phyloP scores from a whole-genome alignment of 2,113 vertebrate species.

The Diadophis punctatus region DNA sequence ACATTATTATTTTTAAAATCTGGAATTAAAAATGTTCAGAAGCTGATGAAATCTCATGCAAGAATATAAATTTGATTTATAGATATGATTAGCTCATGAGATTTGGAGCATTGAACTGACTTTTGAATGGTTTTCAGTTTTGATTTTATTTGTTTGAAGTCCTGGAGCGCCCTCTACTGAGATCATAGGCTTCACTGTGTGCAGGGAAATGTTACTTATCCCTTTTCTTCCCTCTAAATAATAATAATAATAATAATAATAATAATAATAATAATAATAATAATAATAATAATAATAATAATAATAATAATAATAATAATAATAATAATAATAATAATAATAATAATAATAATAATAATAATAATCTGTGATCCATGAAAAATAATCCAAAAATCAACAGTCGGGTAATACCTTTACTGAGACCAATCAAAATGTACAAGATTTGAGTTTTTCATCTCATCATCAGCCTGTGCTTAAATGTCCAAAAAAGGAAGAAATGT shows the following conservation, averaged over 20 bases:
- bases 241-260: too few species aligned
- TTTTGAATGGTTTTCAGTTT: background rate
- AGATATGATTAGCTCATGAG: background rate
- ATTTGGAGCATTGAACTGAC: background rate
- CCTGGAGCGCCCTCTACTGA: background rate
- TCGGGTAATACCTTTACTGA: background rate
- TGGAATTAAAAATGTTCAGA: background rate
- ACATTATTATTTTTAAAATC: background rate
- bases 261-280: too few species aligned
- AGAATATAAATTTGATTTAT: background rate
- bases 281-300: too few species aligned
- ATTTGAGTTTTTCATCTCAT: background rate
- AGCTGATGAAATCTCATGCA: background rate
- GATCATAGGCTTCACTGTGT: background rate
- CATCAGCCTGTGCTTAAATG: background rate
- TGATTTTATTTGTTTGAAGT: background rate
- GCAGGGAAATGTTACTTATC: background rate
- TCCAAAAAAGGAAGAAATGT: background rate
- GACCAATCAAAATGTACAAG: background rate
- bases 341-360: background rate
- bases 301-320: too few species aligned
- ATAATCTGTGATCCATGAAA: background rate
- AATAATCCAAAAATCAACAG: background rate
- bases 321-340: too few species aligned
- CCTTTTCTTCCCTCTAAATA: background rate